Conservation (phyloP, 2,888 invertebrate species). For the Rhaphigaster nebulosa region DNA sequence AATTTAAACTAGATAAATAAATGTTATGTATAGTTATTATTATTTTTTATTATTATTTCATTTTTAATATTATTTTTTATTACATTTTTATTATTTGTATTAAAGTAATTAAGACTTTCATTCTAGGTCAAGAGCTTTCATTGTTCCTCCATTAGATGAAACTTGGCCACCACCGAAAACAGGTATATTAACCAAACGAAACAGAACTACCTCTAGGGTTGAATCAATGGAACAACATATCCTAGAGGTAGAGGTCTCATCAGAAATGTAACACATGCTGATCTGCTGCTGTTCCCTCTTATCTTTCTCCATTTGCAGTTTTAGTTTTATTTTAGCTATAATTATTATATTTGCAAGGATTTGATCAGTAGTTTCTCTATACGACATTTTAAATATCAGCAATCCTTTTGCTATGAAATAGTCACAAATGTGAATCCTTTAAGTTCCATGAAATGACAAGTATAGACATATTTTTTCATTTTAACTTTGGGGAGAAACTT, state of each 20-base stretch:
- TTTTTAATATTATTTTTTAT: too few relatives aligned
- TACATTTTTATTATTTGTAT: neutral
- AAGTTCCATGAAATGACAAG: neutral
- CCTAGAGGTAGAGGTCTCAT: slow-evolving; percentile 53
- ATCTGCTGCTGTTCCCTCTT: slow-evolving; percentile 57
- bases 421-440: neutral
- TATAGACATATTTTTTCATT: neutral
- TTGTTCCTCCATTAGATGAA: slow-evolving; percentile 64
- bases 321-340: slow-evolving; percentile 40
- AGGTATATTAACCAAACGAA: slow-evolving; percentile 49
- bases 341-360: slow-evolving; percentile 19
- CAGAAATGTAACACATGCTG: slow-evolving; percentile 52
- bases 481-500: neutral
- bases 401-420: neutral
- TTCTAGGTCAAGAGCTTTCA: slow-evolving; percentile 60
- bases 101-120: neutral
- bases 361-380: slow-evolving; percentile 27
- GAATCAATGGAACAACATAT: slow-evolving; percentile 43
- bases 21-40: too few relatives aligned
- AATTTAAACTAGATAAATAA: too few relatives aligned
- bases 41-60: too few relatives aligned
- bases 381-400: neutral
- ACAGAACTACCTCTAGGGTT: slow-evolving; percentile 23
- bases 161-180: slow-evolving; percentile 65
- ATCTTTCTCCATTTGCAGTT: slow-evolving; percentile 28